A percentile compares a stretch with the other conserved stretches of the same genome.
These are phyloP conservation scores for Pogonophryne albipinna DNA, from an alignment of 2,797 vertebrate species.

Conservation along the genomic window DNA sequence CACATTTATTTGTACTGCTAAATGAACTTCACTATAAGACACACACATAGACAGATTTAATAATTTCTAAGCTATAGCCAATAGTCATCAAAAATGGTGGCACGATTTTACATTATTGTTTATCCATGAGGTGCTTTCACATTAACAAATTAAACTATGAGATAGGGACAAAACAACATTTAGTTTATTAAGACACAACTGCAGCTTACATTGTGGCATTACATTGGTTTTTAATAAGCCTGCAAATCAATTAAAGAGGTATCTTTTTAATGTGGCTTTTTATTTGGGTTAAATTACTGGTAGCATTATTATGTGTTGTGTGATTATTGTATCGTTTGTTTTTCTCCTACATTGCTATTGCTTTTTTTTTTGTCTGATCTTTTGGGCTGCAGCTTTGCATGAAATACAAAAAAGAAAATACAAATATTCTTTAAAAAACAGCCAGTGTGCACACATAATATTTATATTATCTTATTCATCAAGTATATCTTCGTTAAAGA, in stretches of 20 bases:
- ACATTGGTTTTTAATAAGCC: not conserved
- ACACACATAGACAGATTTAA: not conserved
- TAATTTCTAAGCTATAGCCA: not conserved
- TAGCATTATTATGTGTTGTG: too few species aligned
- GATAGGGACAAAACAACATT: not conserved
- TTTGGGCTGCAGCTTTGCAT: too few species aligned
- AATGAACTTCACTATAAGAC: not conserved
- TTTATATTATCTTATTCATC: not conserved
- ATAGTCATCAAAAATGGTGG: not conserved
- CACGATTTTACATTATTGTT: not conserved
- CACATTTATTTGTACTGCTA: not conserved
- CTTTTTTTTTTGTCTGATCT: too few species aligned
- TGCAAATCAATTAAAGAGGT: too few species aligned
- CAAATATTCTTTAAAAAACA: not conserved
- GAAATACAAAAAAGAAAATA: too few species aligned
- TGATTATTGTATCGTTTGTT: too few species aligned
- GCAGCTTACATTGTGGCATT: not conserved
- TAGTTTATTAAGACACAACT: too few species aligned
- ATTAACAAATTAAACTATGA: not conserved
- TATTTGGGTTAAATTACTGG: too few species aligned
- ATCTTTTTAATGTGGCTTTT: too few species aligned
- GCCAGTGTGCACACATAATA: not conserved
- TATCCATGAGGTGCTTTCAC: conserved; percentile 1
- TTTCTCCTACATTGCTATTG: too few species aligned
- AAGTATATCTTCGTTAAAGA: not conserved